Percentiles rank a stretch among this genome's conserved stretches.
Evolutionary conservation across 2,113 vertebrate genomes (phyloP).

Genomic region (Rafetus swinhoei): DNA sequence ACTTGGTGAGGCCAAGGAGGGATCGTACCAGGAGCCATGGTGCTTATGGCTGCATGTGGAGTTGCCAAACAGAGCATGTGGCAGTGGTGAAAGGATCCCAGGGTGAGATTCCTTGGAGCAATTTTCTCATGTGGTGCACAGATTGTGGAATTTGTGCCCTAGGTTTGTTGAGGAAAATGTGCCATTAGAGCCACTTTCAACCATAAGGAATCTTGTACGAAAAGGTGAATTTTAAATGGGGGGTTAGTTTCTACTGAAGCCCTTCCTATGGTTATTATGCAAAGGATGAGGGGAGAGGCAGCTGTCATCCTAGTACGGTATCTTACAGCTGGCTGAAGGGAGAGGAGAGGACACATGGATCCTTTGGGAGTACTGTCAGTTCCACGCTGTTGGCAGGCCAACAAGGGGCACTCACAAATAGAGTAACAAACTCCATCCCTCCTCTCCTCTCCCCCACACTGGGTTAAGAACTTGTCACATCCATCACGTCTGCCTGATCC

Average conservation of each 20-base stretch:
- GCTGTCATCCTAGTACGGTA: not conserved
- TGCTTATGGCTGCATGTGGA: not conserved
- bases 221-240: not conserved
- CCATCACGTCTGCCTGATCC: not conserved
- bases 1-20: not conserved
- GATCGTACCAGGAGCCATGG: rapidly evolving
- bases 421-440: not conserved
- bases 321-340: not conserved
- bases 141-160: rapidly evolving
- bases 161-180: not conserved
- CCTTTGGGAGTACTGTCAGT: not conserved
- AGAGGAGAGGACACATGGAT: not conserved
- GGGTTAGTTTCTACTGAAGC: not conserved
- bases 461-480: not conserved
- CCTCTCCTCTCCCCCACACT: not conserved
- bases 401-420: not conserved
- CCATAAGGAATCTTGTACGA: not conserved
- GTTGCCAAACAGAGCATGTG: rapidly evolving
- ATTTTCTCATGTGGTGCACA: rapidly evolving
- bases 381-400: not conserved
- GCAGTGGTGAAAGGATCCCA: rapidly evolving
- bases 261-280: not conserved
- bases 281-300: not conserved
- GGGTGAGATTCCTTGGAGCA: not conserved
- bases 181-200: rapidly evolving